These are phyloP conservation scores for Pseudochromis fuscus DNA, from an alignment of 2,797 vertebrate genomes.

Conservation along the genomic window DNA sequence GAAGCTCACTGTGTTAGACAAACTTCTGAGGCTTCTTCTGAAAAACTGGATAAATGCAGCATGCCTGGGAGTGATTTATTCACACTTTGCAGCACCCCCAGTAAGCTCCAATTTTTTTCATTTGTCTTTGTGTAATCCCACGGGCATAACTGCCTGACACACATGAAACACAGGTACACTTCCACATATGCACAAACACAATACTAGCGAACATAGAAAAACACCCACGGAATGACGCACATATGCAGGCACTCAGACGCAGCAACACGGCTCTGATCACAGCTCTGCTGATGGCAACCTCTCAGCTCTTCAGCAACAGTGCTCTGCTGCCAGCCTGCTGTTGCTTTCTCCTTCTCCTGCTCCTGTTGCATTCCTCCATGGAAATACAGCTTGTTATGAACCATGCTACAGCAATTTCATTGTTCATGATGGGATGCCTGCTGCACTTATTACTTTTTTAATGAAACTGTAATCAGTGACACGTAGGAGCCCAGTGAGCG, in stretches of 20 bases:
- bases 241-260: slow-evolving; percentile 31
- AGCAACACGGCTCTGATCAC: slow-evolving; percentile 20
- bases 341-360: slow-evolving; percentile 13
- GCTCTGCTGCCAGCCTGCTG: slow-evolving; percentile 35
- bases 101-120: slow-evolving; percentile 23
- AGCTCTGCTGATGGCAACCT: slow-evolving; percentile 40
- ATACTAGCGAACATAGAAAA: slow-evolving; percentile 13
- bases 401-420: slow-evolving; percentile 27
- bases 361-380: slow-evolving; percentile 40
- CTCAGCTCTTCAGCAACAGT: slow-evolving; percentile 47
- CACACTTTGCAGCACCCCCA: slow-evolving; percentile 8
- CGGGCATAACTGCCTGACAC: not conserved
- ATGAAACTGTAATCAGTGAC: slow-evolving; percentile 67
- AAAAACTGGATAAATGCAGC: slow-evolving; percentile 31
- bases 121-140: slow-evolving; percentile 47
- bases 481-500: slow-evolving; percentile 32
- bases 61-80: slow-evolving; percentile 18
- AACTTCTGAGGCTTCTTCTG: slow-evolving; percentile 16
- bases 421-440: slow-evolving; percentile 46
- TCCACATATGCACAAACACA: slow-evolving; percentile 1
- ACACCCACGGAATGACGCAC: slow-evolving; percentile 37
- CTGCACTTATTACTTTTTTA: slow-evolving; percentile 65
- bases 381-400: slow-evolving; percentile 56
- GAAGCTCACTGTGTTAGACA: not conserved
- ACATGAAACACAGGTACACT: slow-evolving; percentile 12